These are phyloP conservation scores for Physeter macrocephalus DNA, from an alignment of 2,113 vertebrate species.

Conservation along the genomic window DNA sequence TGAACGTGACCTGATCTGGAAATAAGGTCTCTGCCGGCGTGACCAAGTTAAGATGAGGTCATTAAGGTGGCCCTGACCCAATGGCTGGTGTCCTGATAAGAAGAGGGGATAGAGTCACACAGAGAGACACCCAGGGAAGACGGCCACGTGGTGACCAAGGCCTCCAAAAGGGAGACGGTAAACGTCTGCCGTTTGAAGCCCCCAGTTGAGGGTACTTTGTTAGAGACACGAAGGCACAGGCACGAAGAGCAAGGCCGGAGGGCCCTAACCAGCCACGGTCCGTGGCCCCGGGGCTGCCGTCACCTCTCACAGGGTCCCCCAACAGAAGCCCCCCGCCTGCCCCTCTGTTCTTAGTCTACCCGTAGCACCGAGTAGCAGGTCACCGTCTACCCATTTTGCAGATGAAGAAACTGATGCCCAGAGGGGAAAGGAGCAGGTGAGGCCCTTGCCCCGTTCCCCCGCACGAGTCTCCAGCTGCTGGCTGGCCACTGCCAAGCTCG, in stretches of 20 bases:
- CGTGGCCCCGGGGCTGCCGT: rapidly evolving
- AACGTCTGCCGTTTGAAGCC: background rate
- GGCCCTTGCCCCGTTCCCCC: rapidly evolving
- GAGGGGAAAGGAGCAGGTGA: background rate
- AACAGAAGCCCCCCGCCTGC: background rate
- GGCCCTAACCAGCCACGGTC: rapidly evolving
- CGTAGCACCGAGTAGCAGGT: rapidly evolving
- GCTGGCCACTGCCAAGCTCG: background rate
- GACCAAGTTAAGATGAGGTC: background rate
- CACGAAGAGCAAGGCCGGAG: background rate
- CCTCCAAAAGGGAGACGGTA: rapidly evolving
- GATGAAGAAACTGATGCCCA: rapidly evolving
- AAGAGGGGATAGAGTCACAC: no score
- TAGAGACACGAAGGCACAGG: no score
- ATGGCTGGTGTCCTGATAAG: background rate
- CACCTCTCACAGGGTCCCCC: background rate
- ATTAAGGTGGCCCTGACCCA: rapidly evolving
- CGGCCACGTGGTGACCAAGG: rapidly evolving
- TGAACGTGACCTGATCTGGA: background rate
- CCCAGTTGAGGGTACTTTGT: rapidly evolving
- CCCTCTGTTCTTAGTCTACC: rapidly evolving
- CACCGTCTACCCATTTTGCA: rapidly evolving
- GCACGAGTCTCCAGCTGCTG: rapidly evolving
- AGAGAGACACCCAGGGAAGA: background rate
- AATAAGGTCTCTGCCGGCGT: background rate